These are phyloP conservation scores for Mallotus villosus DNA, from an alignment of 2,797 vertebrate species.

Conservation along the genomic window DNA sequence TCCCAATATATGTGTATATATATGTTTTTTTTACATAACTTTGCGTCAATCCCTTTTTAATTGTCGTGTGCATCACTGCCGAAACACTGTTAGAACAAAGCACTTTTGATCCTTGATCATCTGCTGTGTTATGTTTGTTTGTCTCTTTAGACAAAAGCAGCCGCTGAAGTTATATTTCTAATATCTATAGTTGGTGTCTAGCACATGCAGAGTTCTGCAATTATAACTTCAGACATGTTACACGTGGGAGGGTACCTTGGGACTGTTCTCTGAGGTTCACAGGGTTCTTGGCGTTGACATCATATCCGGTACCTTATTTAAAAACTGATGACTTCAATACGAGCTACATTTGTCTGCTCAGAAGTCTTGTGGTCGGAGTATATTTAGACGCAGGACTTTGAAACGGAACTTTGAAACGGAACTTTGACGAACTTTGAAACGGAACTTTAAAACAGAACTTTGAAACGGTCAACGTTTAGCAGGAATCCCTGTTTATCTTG, in stretches of 20 bases:
- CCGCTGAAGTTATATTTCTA: no score
- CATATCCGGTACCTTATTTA: slow-evolving; percentile 4
- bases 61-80: no score
- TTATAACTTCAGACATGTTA: background rate
- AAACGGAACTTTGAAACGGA: slow-evolving; percentile 13
- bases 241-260: background rate
- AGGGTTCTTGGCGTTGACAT: background rate
- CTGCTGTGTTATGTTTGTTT: no score
- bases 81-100: no score
- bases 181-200: background rate
- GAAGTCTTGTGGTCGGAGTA: slow-evolving; percentile 35
- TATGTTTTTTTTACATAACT: no score
- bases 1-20: no score
- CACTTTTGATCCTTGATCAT: no score
- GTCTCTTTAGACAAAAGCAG: no score
- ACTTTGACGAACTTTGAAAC: slow-evolving; percentile 3
- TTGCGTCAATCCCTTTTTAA: no score
- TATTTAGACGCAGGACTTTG: slow-evolving; percentile 36
- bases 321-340: slow-evolving; percentile 26
- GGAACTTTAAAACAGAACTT: slow-evolving; percentile 11
- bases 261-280: background rate
- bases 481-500: slow-evolving; percentile 14
- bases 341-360: slow-evolving; percentile 22
- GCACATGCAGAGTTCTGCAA: background rate
- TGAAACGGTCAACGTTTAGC: slow-evolving; percentile 27